A percentile compares a stretch with the other conserved stretches of the same genome.
phyloP scores from a whole-genome alignment of 2,888 invertebrate genomes.

The Epinotia nisella region DNA sequence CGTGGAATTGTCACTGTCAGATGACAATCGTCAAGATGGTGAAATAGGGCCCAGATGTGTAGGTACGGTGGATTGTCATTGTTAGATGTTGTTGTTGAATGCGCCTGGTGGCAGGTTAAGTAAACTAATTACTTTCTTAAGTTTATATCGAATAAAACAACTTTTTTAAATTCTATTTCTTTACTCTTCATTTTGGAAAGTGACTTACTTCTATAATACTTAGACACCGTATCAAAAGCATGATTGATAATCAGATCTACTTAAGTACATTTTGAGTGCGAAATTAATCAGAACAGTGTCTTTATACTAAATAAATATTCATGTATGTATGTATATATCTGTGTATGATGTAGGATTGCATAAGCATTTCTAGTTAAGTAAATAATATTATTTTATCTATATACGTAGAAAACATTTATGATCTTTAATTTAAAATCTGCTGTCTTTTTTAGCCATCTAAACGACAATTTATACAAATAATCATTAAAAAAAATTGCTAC shows the following conservation, averaged over 20 bases:
- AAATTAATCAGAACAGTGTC: constrained; percentile 36
- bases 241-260: constrained; percentile 34
- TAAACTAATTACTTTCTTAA: neutral
- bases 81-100: no score
- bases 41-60: no score
- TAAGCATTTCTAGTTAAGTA: constrained; percentile 13
- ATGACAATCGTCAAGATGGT: no score
- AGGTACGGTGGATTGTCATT: no score
- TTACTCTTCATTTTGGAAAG: constrained; percentile 36
- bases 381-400: neutral
- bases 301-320: constrained; percentile 39
- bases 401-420: neutral
- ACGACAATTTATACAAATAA: neutral
- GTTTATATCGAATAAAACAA: constrained; percentile 22
- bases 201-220: constrained; percentile 61
- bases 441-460: neutral
- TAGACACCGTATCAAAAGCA: constrained; percentile 53
- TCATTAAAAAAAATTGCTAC: neutral
- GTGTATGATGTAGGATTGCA: constrained; percentile 4
- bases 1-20: no score
- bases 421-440: neutral
- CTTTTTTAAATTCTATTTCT: constrained; percentile 5
- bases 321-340: constrained; percentile 15
- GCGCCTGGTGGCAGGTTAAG: neutral
- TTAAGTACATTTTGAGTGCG: constrained; percentile 46